A percentile compares a stretch with the other conserved stretches of the same genome.
Conservation (phyloP, 2,113 vertebrate species). For the Mus pahari region DNA sequence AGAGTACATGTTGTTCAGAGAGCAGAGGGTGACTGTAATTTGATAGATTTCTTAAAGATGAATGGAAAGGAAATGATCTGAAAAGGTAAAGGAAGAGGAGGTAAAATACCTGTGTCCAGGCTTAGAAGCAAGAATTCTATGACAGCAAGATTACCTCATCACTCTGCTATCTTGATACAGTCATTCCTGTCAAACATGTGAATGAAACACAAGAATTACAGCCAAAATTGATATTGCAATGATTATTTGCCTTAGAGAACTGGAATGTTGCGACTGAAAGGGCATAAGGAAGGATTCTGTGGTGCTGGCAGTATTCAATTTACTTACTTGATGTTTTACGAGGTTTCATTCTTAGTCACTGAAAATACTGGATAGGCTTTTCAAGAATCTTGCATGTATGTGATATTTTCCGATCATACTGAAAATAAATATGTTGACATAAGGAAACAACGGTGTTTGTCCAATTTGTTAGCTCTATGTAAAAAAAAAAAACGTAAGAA, state of each 20-base stretch:
- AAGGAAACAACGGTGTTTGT: background rate
- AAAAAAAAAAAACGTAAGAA: background rate
- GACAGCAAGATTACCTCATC: background rate
- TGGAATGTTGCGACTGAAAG: background rate
- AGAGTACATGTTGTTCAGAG: background rate
- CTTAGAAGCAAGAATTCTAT: background rate
- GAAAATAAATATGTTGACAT: background rate
- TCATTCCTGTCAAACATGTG: background rate
- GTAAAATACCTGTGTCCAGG: background rate
- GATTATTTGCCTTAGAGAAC: background rate
- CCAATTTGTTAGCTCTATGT: background rate
- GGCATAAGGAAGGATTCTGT: fast-evolving
- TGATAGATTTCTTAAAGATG: background rate
- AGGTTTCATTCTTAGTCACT: background rate
- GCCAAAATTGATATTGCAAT: no score
- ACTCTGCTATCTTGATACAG: background rate
- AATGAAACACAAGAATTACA: background rate
- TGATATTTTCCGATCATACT: background rate
- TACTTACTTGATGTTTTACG: background rate
- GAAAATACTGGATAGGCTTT: background rate
- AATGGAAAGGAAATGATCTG: background rate
- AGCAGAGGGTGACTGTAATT: background rate
- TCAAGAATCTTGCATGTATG: background rate
- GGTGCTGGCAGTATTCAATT: no score
- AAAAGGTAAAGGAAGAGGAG: background rate